Conservation (phyloP, 2,113 vertebrate species). For the Eolophus roseicapilla region DNA sequence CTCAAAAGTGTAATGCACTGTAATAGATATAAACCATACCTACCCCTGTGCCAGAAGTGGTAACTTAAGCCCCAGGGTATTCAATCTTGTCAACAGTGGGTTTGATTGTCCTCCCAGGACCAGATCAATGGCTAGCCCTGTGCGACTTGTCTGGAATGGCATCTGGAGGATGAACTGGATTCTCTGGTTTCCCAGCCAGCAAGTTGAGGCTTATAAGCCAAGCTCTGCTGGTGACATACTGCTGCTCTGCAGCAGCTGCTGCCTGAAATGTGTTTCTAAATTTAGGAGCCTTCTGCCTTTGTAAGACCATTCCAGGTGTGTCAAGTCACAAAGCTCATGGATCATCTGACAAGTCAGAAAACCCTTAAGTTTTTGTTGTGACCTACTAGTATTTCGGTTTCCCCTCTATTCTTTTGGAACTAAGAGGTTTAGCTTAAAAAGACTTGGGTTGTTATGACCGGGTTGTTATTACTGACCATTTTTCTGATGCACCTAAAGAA, state of each 20-base stretch:
- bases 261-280: neutral
- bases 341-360: neutral
- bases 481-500: neutral
- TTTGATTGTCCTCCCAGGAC: neutral
- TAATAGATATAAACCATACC: neutral
- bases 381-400: neutral
- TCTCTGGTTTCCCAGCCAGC: neutral
- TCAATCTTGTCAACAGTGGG: neutral
- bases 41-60: fast-evolving
- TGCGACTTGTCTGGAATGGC: neutral
- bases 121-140: neutral
- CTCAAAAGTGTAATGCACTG: neutral
- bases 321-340: neutral
- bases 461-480: neutral
- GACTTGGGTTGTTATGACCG: neutral
- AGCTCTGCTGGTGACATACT: neutral
- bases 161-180: neutral
- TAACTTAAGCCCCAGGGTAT: neutral
- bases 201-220: neutral
- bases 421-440: neutral
- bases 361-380: neutral
- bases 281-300: neutral
- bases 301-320: neutral
- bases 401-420: neutral
- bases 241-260: neutral